Conservation (phyloP, 2,888 invertebrate genomes). For the Calephelis perditalis region DNA sequence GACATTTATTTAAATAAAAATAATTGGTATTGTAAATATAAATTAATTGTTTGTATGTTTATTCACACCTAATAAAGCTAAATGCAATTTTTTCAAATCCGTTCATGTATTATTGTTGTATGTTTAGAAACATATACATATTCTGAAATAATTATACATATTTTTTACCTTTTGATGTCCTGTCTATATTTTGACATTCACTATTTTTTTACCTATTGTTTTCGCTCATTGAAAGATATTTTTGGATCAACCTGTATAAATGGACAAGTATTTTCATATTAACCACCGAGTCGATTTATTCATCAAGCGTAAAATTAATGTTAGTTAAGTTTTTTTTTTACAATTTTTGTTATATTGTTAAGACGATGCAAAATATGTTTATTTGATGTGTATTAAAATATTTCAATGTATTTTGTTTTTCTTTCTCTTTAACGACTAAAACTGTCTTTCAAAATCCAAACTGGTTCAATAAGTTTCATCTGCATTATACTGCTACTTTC, state of each 20-base stretch:
- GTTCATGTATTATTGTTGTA: too few species aligned
- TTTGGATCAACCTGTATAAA: slow-evolving; percentile 8
- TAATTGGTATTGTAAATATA: neutral
- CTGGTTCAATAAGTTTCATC: too few species aligned
- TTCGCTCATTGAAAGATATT: neutral
- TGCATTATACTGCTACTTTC: too few species aligned
- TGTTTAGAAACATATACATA: too few species aligned
- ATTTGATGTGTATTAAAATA: slow-evolving; percentile 12
- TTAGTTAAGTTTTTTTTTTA: slow-evolving; percentile 12
- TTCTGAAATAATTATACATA: too few species aligned
- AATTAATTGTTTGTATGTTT: neutral
- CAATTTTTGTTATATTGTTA: slow-evolving; percentile 12
- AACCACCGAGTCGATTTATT: slow-evolving; percentile 12
- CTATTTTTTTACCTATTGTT: neutral
- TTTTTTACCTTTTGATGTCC: too few species aligned
- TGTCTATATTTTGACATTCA: too few species aligned
- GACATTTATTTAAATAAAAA: neutral
- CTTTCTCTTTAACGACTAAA: neutral
- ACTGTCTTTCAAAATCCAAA: too few species aligned
- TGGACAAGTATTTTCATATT: slow-evolving; percentile 6
- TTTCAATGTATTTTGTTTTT: slow-evolving; percentile 6
- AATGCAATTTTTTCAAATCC: too few species aligned
- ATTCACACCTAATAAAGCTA: neutral
- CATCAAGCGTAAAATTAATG: slow-evolving; percentile 8
- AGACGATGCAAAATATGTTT: slow-evolving; percentile 7